Evolutionary conservation across 2,113 vertebrate species (phyloP).

Genomic region (Indicator indicator): DNA sequence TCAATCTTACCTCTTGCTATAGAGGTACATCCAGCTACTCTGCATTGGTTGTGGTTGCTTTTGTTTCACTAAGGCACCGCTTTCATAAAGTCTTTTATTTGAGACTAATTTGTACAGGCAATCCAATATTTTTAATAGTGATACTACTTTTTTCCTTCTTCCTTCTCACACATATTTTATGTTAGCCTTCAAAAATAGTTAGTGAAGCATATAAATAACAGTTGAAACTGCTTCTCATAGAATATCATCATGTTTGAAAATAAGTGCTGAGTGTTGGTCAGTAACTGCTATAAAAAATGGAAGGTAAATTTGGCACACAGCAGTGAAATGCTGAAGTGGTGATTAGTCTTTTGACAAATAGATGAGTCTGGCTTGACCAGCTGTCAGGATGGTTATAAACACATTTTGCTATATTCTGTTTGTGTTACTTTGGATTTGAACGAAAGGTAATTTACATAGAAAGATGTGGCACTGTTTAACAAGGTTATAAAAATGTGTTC

Average conservation of each 20-base stretch:
- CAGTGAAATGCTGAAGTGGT: neutral
- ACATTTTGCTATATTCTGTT: neutral
- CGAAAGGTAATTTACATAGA: constrained; percentile 1
- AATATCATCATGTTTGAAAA: neutral
- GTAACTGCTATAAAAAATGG: neutral
- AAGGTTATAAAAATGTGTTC: neutral
- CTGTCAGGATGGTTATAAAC: neutral
- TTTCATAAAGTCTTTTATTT: neutral
- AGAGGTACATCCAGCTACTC: neutral
- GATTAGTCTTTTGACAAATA: constrained; percentile 33
- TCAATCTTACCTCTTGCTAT: neutral
- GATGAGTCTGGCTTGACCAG: constrained; percentile 2
- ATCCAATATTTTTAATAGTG: neutral
- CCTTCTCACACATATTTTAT: neutral
- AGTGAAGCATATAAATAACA: neutral
- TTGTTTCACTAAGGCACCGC: neutral
- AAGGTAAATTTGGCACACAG: neutral
- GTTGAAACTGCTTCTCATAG: neutral
- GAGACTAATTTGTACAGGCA: neutral
- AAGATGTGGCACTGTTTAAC: neutral
- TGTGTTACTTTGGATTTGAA: neutral
- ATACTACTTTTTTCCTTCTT: neutral
- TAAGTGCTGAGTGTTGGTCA: constrained; percentile 11
- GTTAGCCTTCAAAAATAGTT: neutral
- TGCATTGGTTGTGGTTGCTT: neutral